Base-by-base conservation (phyloP, 2,797 vertebrate genomes). In the Cuculus canorus region DNA sequence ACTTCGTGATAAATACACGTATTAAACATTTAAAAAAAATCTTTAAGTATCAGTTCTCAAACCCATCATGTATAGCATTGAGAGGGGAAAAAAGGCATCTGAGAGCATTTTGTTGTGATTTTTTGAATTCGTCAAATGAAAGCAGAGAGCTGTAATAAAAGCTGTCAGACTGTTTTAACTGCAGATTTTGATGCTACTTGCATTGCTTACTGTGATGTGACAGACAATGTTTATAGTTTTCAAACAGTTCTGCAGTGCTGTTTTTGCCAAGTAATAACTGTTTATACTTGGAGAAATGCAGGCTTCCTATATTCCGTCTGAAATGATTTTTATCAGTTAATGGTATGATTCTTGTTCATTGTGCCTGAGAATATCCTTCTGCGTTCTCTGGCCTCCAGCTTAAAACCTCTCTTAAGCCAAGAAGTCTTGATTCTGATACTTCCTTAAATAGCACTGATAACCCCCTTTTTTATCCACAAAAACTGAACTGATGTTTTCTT, bases 181-280 rank as follows among this genome's bases (percentile, higher is more conserved):
- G 82, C 87, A 90, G 85, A 86, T 94, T 94, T 93, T 91, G 85
- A 94, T 95, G 72, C 85, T 91, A 15, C 85, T 95, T 95, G 33
- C 56, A 28, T 94, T 96, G 83, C 86, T 96, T 92, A 87, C 81
- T 91, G 1, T 93, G 86, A 89, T 93, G 91, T 96, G 92, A 93
- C 89, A 94, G 94, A 91, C 57, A 94, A 75, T 60, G 87, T 89
- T 94, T 95, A 57, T 94, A 85, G 93, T 94, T 95, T 96, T 85
- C 91, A 93, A 91, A 94, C 94, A 94, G 54, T 89, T 94, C 32
- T 89, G 68, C 16, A 8, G 76, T 80, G 33, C 71, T 84, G n/a
- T 83, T 87, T 94, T 91, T 91, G 87, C 89, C 87, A 92, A 95
- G 83, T 86, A 73, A 53, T 88, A 83, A 80, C 72, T 91, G 72